Base-by-base conservation (phyloP, 2,888 invertebrate genomes). In the Drosophila prostipennis region DNA sequence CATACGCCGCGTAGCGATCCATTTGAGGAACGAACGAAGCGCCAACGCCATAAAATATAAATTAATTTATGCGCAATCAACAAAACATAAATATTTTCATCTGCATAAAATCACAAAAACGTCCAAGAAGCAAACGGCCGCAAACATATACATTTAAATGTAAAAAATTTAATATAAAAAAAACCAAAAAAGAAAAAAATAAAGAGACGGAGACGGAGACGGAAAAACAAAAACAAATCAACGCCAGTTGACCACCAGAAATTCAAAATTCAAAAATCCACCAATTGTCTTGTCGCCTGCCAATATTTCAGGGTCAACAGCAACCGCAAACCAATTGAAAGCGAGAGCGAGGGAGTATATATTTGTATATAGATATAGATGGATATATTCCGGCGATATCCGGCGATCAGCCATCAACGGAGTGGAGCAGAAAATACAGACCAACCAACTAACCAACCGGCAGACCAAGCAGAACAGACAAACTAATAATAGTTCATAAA, bases 41-140 rank as follows among this genome's bases (percentile, higher is more conserved):
- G 79, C 84, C 88, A 86, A 88, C 88, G 88, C 88, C 79, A 85
- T 85, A 88, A 85, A 85, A 85, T 85, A 85, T 85, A 85, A 88
- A 85, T 85, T 85, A 85, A 85, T 88, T 85, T 85, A 85, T 85
- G 84, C 84, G 84, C 84, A 88, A 85, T 85, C 89, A 85, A 88
- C 84, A 88, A 88, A 88, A 88, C 81, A 88, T 87, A 85, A 85
- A 85, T 85, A 85, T 88, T 85, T 88, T 87, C 89, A 85, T 88
- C 89, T 85, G 84, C 84, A 85, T 85, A 85, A 88, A 84, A 87
- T 69, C 79, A 87, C 87, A 84, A 74, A 87, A 87, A 76, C 87
- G 65, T 82, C 82, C 70, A 69, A 86, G 84, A 80, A 83, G 74
- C 78, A 32, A 59, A 70, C 65, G 76, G 60, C 59, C 79, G 78